Base-by-base conservation (phyloP, 2,797 vertebrate genomes). In the Kryptopterus vitreolus region DNA sequence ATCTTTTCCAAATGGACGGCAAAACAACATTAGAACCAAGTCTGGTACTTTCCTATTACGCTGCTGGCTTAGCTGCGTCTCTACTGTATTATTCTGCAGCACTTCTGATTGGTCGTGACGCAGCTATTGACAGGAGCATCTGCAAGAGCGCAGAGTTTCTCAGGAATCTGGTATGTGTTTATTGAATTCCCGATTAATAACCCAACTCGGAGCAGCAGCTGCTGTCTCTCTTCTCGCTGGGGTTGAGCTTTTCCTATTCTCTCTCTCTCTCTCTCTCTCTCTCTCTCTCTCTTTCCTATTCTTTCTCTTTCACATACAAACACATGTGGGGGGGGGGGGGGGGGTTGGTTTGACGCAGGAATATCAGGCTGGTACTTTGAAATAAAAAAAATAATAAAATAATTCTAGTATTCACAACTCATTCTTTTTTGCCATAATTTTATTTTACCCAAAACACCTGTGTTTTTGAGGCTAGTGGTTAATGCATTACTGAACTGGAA, bases 121-220 rank as follows among this genome's bases (percentile, higher is more conserved):
- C 68, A 33, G 50, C 22, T 55, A 77, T 55, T 80, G 82, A 82
- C 79, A 79, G 69, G 57, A 77, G 79, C 85, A 88, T 86, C 85
- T 86, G 85, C 57, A 80, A 43, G 82, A 83, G 52, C 53, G 76
- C 53, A 65, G 76, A 76, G 43, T 78, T 83, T 86, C 85, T 85
- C 82, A 85, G 83, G 78, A 86, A 85, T 81, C 77, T 85, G 83
- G 73, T 82, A 85, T 86, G 84, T 86, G 87, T 88, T 86, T 85
- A 82, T 85, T 84, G 78, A 80, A 82, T 85, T 85, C 81, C 79
- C 9, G 62, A 83, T 85, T 82, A 82, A 80, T 82, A 79, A 72
- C 69, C 81, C 66, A n/a, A 59, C 77, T 81, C 80, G 80, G 53
- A 76, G 77, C 76, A 79, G 77, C 84, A 86, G 85, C 85, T 84